Evolutionary conservation across 1,140 invertebrate species (phyloP), one percentile per base, ranked within the genome.

Genomic region (Pachypsylla venusta): DNA sequence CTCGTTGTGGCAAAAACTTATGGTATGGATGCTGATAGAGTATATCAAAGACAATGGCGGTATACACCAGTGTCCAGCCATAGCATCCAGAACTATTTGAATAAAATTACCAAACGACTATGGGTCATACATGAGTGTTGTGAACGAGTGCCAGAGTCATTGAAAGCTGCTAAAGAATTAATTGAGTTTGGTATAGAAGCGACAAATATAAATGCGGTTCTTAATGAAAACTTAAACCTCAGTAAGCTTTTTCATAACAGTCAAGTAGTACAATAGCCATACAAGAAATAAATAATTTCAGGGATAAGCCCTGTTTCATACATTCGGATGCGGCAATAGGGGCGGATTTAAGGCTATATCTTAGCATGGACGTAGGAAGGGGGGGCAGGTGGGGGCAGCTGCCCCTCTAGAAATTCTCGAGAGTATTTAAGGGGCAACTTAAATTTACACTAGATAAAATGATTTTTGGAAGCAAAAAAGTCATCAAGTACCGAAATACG

Each of bases 121-220:
- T 90, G 87, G 87, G 84, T 88, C 22, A 71, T 90, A 4, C 82
- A 85, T 66, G 86, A 90, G 71, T 90, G 87, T 67, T 73, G 85
- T 60, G 81, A 83, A 63, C 70, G 86, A 63, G 79, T 89, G 28
- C 84, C 87, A 0, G 79, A 85, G 57, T 80, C 78, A 60, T 75
- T 87, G 35, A 77, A 80, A 63, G 82, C 85, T 40, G 82, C 84
- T 28, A 74, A 76, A 65, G 82, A 86, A 67, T 71, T 90, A 26
- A 71, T 90, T 12, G 73, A 84, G 62, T 89, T 85, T 71, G 87
- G 87, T 2, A 72, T 90, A 4, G 70, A 74, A 62, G 77, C 81
- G 24, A 84, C 85, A 54, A 80, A 82, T 66, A 70, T 84, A 14
- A 77, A 81, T 66, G 80, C 78, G 58, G 68, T 61, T 55, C 59